phyloP scores from a whole-genome alignment of 2,797 vertebrate species.

The Gadopsis bispinosus region DNA sequence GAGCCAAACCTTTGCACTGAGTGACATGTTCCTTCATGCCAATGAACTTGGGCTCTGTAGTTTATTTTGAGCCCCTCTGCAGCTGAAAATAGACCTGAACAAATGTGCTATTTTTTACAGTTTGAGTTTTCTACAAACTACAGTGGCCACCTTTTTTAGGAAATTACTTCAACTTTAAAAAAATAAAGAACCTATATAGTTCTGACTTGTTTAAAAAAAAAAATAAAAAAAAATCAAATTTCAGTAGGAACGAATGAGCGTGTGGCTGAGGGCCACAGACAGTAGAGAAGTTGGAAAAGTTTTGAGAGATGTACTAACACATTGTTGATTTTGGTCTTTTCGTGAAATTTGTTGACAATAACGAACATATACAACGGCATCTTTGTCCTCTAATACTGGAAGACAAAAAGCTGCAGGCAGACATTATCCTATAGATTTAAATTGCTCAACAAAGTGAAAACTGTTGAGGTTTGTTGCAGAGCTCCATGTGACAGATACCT shows the following conservation, averaged over 20 bases:
- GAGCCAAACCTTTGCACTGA: neutral
- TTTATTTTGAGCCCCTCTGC: neutral
- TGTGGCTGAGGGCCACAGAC: neutral
- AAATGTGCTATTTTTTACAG: neutral
- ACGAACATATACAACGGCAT: neutral
- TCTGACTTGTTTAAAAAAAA: neutral
- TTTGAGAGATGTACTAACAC: neutral
- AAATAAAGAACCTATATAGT: neutral
- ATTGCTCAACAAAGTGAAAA: conserved; percentile 11
- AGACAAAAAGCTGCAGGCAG: neutral
- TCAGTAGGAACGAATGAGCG: too few relatives aligned
- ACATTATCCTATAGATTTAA: conserved; percentile 6
- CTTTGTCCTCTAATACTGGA: neutral
- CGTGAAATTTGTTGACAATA: neutral
- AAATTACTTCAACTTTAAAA: neutral
- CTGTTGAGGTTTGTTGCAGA: conserved; percentile 16
- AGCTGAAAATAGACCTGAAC: neutral
- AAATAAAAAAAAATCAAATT: neutral
- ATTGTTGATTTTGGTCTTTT: neutral
- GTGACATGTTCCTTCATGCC: neutral
- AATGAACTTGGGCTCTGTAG: neutral
- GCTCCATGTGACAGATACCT: conserved; percentile 4
- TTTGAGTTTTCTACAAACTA: neutral
- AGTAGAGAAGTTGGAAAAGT: neutral
- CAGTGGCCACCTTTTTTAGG: neutral